phyloP scores from a whole-genome alignment of 2,113 vertebrate genomes.

The Octodon degus region DNA sequence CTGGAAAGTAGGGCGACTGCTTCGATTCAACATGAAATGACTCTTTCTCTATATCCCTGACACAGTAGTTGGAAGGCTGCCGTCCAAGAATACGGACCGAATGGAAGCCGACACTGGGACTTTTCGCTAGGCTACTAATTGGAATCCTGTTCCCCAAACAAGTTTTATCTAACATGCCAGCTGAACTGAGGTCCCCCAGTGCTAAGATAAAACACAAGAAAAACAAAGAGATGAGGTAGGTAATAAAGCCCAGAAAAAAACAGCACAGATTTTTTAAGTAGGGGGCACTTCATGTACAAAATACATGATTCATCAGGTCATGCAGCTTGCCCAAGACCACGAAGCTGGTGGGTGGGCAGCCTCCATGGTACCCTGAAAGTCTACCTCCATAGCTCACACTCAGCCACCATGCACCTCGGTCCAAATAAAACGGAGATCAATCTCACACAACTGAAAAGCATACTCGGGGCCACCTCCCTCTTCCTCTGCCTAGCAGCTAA shows the following conservation, averaged over 20 bases:
- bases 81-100: neutral
- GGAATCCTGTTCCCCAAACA: neutral
- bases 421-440: neutral
- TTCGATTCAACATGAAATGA: neutral
- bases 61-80: neutral
- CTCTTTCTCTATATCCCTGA: neutral
- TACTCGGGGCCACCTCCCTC: neutral
- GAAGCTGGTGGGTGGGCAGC: neutral
- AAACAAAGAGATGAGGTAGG: neutral
- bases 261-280: neutral
- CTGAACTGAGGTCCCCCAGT: neutral
- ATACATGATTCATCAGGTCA: neutral
- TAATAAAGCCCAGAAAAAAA: neutral
- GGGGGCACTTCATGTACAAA: neutral
- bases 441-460: conserved; percentile 4
- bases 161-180: neutral
- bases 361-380: neutral
- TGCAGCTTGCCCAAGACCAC: neutral
- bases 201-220: neutral
- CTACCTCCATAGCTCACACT: neutral
- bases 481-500: neutral
- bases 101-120: neutral
- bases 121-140: conserved; percentile 58
- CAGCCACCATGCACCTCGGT: neutral
- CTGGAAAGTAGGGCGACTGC: neutral